These are phyloP conservation scores for Cosmia pyralina DNA, from an alignment of 2,888 invertebrate species.

Conservation along the genomic window DNA sequence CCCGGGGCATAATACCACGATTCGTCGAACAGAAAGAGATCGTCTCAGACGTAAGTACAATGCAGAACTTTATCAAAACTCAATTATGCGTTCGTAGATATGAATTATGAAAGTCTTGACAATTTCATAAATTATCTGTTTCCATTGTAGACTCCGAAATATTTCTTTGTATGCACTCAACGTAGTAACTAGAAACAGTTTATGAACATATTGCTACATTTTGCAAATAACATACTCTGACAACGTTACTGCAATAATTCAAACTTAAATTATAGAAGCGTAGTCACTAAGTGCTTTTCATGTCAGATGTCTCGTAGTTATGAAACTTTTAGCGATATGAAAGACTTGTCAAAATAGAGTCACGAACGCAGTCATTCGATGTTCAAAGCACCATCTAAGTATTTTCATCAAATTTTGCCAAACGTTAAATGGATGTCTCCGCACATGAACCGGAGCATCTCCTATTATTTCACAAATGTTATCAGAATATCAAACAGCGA, in stretches of 20 bases:
- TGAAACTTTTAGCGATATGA: conserved; percentile 62
- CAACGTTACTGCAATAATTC: conserved; percentile 44
- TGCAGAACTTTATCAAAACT: background rate
- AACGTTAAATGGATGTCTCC: conserved; percentile 75
- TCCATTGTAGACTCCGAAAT: background rate
- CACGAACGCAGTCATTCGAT: conserved; percentile 53
- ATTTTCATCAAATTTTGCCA: conserved; percentile 76
- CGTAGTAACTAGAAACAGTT: conserved; percentile 31
- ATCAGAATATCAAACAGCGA: conserved; percentile 86
- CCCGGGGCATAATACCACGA: background rate
- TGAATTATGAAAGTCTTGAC: background rate
- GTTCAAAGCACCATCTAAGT: conserved; percentile 67
- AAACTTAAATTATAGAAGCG: conserved; percentile 49
- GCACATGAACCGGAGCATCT: conserved; percentile 77
- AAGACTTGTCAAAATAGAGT: conserved; percentile 64
- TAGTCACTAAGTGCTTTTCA: conserved; percentile 46
- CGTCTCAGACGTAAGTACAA: background rate
- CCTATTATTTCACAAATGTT: conserved; percentile 86
- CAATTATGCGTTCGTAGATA: background rate
- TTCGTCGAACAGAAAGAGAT: background rate
- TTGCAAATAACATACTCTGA: conserved; percentile 31
- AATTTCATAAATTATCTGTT: conserved; percentile 38
- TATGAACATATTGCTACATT: conserved; percentile 33
- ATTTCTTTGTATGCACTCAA: conserved; percentile 15
- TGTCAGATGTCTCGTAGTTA: conserved; percentile 49